Base-by-base conservation (phyloP, 2,113 vertebrate species). In the Tringa solitaria region DNA sequence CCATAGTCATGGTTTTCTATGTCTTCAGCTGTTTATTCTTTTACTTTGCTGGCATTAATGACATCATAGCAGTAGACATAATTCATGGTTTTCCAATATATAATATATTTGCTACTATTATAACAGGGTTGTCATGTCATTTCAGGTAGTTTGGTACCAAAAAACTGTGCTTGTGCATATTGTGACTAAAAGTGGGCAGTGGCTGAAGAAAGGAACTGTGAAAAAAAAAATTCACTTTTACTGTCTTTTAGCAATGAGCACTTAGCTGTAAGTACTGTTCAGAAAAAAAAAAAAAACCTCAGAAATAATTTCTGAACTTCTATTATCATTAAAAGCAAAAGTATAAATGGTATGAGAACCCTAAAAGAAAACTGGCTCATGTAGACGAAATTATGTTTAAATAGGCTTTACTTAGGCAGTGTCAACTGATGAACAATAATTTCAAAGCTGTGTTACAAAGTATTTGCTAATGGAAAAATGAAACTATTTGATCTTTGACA, bases 381-480 rank as follows among this genome's bases (percentile, higher is more conserved):
- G 48, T 15, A 75, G 46, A 68, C 4, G 7, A 89, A 91, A 84
- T 82, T 82, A 64, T 51, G 10, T 78, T 84, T 54, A 54, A 94
- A 82, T 59, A n/a, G 56, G 10, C 27, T 83, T 72, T 64, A 76
- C 70, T 86, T 76, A 48, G 14, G 39, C 50, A 74, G 28, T 63
- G 84, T 89, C 80, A 92, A 65, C n/a, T 70, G 60, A 51, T 28
- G 60, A 91, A 91, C 57, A 96, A 17, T 75, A 82, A 78, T 84
- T 84, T 87, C 32, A 94, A 84, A 89, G 48, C 46, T 91, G 20
- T 75, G 9, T 89, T 84, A 81, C 46, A 59, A 81, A 67, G 51
- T 43, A 67, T 91, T 89, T 84, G 33, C 30, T 94, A 84, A 91
- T 51, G 48, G 69, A 89, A 91, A 89, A 91, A 91, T 37, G 17